A percentile compares a stretch with the other conserved stretches of the same genome.
phyloP scores from a whole-genome alignment of 2,797 vertebrate genomes.

The Hypotaenidia okinawae region DNA sequence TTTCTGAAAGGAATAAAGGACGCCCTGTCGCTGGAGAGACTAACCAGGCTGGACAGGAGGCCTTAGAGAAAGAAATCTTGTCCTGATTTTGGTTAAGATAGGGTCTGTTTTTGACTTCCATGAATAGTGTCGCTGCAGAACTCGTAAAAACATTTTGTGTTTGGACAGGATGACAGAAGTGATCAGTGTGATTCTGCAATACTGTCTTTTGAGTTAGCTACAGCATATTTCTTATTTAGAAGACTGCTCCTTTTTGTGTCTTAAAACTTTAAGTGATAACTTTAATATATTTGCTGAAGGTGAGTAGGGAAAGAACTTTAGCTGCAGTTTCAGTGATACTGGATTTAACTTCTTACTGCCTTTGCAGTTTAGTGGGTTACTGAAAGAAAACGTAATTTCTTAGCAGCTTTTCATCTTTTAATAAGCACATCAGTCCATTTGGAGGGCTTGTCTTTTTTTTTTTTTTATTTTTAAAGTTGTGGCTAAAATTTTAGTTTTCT shows the following conservation, averaged over 20 bases:
- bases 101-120: neutral
- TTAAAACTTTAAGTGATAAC: neutral
- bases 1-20: neutral
- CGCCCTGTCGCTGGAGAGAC: neutral
- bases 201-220: neutral
- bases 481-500: neutral
- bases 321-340: neutral
- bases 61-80: neutral
- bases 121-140: fast-evolving
- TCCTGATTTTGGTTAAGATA: neutral
- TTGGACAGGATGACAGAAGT: neutral
- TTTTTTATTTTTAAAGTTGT: too few relatives aligned
- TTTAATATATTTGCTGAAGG: neutral
- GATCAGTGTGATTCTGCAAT: fast-evolving
- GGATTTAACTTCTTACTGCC: neutral
- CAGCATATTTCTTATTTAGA: neutral
- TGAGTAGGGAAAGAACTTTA: neutral
- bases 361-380: neutral
- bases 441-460: neutral
- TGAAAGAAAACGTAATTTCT: neutral
- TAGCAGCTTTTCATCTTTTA: neutral
- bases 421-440: neutral
- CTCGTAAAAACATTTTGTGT: neutral
- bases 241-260: neutral
- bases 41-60: neutral